Percentiles rank a stretch among this genome's conserved stretches.
These are phyloP conservation scores for Leiothrix lutea DNA, from an alignment of 2,113 vertebrate species.

Conservation along the genomic window DNA sequence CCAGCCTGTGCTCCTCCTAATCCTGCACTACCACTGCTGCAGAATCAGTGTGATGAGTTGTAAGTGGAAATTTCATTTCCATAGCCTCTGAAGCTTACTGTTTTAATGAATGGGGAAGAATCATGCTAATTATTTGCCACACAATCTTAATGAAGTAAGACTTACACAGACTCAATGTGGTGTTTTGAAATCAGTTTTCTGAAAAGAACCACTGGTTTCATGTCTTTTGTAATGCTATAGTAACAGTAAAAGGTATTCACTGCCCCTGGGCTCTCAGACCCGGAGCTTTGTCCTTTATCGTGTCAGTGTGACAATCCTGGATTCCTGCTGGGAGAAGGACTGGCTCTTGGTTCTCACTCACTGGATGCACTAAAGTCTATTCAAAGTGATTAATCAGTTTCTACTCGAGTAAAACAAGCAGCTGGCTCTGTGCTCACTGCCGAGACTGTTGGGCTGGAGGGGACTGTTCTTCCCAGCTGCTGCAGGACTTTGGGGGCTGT, in stretches of 20 bases:
- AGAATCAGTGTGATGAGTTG: neutral
- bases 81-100: neutral
- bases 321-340: neutral
- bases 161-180: rapidly evolving
- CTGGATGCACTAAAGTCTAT: neutral
- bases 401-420: neutral
- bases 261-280: neutral
- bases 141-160: neutral
- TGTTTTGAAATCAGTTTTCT: neutral
- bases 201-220: neutral
- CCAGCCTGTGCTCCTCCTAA: neutral
- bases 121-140: neutral
- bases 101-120: neutral
- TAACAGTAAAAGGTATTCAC: neutral
- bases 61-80: neutral
- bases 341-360: neutral
- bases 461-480: neutral
- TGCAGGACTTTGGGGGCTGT: neutral
- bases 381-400: neutral
- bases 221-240: neutral
- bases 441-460: rapidly evolving
- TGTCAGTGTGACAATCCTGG: neutral
- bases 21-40: neutral
- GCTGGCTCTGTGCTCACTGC: neutral
- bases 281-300: neutral